Conservation (phyloP, 2,113 vertebrate genomes). For the Colistium nudipinnis region DNA sequence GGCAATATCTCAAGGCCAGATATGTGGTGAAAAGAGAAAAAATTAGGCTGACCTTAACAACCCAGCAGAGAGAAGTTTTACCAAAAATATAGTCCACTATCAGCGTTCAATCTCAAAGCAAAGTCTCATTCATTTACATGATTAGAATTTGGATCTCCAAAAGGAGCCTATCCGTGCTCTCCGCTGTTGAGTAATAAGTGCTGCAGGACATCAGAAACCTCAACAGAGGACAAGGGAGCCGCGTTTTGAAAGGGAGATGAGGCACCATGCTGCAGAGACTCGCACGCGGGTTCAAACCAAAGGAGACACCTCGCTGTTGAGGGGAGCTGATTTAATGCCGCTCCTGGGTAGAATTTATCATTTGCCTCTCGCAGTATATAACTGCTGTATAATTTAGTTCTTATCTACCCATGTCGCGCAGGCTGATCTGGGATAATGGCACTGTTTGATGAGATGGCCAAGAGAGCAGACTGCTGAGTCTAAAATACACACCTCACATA, state of each 20-base stretch:
- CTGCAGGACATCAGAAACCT: conserved; percentile 56
- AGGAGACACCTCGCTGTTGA: conserved; percentile 55
- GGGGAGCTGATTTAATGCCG: conserved; percentile 59
- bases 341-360: conserved; percentile 52
- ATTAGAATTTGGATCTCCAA: conserved; percentile 67
- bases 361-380: conserved; percentile 40
- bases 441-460: conserved; percentile 65
- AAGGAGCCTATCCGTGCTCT: conserved; percentile 33
- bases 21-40: conserved; percentile 46
- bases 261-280: conserved; percentile 44
- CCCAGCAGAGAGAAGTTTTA: conserved; percentile 50
- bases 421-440: conserved; percentile 60
- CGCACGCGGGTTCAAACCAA: conserved; percentile 51
- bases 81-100: conserved; percentile 59
- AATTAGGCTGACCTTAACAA: conserved; percentile 64
- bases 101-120: conserved; percentile 69
- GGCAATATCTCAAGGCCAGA: conserved; percentile 63
- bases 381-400: conserved; percentile 66
- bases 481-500: conserved; percentile 45
- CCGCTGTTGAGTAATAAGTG: conserved; percentile 58
- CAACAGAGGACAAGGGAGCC: conserved; percentile 55
- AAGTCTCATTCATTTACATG: conserved; percentile 68
- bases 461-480: conserved; percentile 44
- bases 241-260: conserved; percentile 69
- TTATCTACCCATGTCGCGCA: conserved; percentile 62